Base-by-base conservation (phyloP, 2,888 invertebrate genomes). In the Macropis europaea region DNA sequence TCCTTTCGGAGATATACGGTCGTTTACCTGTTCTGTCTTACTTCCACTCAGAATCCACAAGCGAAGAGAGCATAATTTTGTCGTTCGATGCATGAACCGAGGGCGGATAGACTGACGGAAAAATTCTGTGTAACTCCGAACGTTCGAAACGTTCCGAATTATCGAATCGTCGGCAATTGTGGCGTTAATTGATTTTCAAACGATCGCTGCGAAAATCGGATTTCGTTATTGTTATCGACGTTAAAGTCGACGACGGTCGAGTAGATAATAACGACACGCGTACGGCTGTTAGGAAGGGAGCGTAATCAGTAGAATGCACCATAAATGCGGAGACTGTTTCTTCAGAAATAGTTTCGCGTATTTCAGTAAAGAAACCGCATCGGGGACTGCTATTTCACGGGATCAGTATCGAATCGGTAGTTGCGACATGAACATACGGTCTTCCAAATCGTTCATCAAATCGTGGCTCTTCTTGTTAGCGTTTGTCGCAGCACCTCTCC, bases 261-360 rank as follows among this genome's bases (percentile, higher is more conserved):
- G 53, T 17, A 79, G 82, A 80, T 81, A 82, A 83, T 69, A 70
- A 22, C 60, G 5, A 47, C 53, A 50, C 52, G 42, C 50, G 74
- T 43, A 68, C 71, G 63, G 67, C 45, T 38, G 32, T 52, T 59
- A 43, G 71, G 70, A 74, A 78, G 80, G 77, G 69, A 74, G 69
- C 64, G 80, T 84, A 85, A 86, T 85, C 87, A 81, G 84, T 73
- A 59, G 72, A 81, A 82, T 84, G 82, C 81, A 83, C 81, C 82
- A 86, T 86, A 84, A 80, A 84, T 74, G 81, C 79, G 81, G 81
- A 77, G 75, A 76, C 75, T 68, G 76, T 69, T 76, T 68, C 70
- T 64, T 64, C 62, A 77, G 72, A 76, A 80, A 72, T 81, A 84
- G 85, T 86, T 79, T 79, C 75, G 53, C 78, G 79, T 79, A 82